Percentiles rank a stretch among this genome's conserved stretches.
phyloP scores from a whole-genome alignment of 2,888 invertebrate species.

The Cryptus armator region DNA sequence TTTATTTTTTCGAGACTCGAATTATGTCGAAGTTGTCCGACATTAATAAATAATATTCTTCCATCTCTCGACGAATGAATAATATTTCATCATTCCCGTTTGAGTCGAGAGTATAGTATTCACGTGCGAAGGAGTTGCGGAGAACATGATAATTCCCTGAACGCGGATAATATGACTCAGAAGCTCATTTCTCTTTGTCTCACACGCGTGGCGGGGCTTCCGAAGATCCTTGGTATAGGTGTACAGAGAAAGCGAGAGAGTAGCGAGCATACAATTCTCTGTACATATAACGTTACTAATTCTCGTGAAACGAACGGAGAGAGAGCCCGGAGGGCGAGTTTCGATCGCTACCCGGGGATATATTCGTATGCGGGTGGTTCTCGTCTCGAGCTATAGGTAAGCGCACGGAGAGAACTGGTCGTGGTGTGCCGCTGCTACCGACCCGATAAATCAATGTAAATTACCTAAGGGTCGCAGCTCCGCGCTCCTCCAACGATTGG shows the following conservation, averaged over 20 bases:
- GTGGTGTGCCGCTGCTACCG: slow-evolving; percentile 27
- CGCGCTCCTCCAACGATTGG: slow-evolving; percentile 61
- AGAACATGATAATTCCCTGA: slow-evolving; percentile 15
- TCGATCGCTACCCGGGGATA: neutral
- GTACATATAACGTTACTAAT: slow-evolving; percentile 6
- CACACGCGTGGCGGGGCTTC: neutral
- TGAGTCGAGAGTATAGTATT: neutral
- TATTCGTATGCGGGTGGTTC: slow-evolving; percentile 28
- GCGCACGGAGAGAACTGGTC: slow-evolving; percentile 2
- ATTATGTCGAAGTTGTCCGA: neutral
- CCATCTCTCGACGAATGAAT: neutral
- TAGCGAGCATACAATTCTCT: neutral
- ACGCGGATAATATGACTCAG: neutral
- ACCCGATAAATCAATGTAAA: slow-evolving; percentile 71
- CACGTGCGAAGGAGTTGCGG: neutral
- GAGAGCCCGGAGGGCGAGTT: neutral
- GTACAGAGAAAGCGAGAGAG: neutral
- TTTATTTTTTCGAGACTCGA: neutral
- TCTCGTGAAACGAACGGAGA: neutral
- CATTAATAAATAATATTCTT: neutral
- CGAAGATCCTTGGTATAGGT: neutral
- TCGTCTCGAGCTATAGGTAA: slow-evolving; percentile 2
- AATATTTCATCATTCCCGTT: neutral
- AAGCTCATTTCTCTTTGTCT: neutral
- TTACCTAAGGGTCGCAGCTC: slow-evolving; percentile 61